A percentile compares a stretch with the other conserved stretches of the same genome.
phyloP scores from a whole-genome alignment of 2,113 vertebrate genomes.

The Coregonus clupeaformis region DNA sequence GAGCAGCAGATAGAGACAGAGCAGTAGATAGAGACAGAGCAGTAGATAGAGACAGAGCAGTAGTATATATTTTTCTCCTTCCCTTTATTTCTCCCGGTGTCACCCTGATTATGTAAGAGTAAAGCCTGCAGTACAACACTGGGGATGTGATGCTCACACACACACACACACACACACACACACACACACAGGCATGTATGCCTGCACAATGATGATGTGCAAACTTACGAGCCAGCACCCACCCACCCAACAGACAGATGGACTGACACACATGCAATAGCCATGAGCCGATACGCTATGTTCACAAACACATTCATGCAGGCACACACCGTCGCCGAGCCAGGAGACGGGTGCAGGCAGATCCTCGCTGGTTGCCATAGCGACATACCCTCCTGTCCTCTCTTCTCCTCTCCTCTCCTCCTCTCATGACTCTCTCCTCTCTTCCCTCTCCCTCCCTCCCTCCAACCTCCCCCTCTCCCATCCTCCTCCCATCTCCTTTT shows the following conservation, averaged over 20 bases:
- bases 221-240: slow-evolving; percentile 4
- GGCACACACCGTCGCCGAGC: slow-evolving; percentile 37
- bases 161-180: slow-evolving; percentile 10
- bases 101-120: slow-evolving; percentile 81
- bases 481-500: not conserved
- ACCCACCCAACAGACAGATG: slow-evolving; percentile 20
- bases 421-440: not conserved
- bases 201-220: slow-evolving; percentile 38
- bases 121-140: slow-evolving; percentile 71
- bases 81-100: slow-evolving; percentile 70
- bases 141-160: slow-evolving; percentile 40
- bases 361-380: slow-evolving; percentile 73
- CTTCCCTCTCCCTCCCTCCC: not conserved
- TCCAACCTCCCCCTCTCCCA: not conserved
- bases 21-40: too few species aligned
- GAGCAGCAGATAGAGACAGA: too few species aligned
- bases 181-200: too few species aligned
- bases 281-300: slow-evolving; percentile 27
- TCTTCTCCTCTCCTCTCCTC: slow-evolving; percentile 6
- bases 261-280: slow-evolving; percentile 27
- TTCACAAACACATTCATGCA: slow-evolving; percentile 46
- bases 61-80: slow-evolving; percentile 49
- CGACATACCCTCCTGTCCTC: slow-evolving; percentile 54
- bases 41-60: slow-evolving; percentile 17
- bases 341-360: slow-evolving; percentile 48